Evolutionary conservation across 2,797 vertebrate species (phyloP), one percentile per base, ranked within the genome.

Genomic region (Rhinophrynus dorsalis): DNA sequence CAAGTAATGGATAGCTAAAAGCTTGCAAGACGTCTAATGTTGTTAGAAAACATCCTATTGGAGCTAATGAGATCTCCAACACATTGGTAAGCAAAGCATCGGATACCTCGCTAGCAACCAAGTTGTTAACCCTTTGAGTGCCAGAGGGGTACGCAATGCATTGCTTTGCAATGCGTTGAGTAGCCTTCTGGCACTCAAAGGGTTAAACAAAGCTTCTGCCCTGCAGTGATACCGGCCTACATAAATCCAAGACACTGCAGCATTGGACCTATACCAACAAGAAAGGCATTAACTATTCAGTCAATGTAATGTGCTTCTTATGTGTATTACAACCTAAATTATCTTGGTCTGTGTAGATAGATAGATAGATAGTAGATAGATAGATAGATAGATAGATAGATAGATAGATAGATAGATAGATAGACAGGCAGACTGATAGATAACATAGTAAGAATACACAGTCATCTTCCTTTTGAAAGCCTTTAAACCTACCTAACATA

Each of bases 1-100:
- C 51, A 58, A 58, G 52, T 72, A 58, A 72, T 72, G 69, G 61
- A 58, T 58, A 52, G 52, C 24, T 58, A 72, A 58, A 50, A 58
- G 58, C 52, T 65, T 50, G 59, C 52, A 58, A 59, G 30, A n/a
- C 40, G 57, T 56, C 55, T 55, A 61, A 63, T 54, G 23, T 15
- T 40, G n/a, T 30, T 30, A 64, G 32, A 52, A 64, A 38, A 38
- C 20, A 20, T 63, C 42, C 65, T 13, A 38, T 62, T 37, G 42
- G 33, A 35, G 26, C 18, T 48, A n/a, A n/a, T n/a, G n/a, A n/a
- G n/a, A n/a, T n/a, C n/a, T n/a, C n/a, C n/a, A n/a, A n/a, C n/a
- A n/a, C n/a, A n/a, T n/a, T n/a, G n/a, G n/a, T n/a, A n/a, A n/a
- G n/a, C n/a, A n/a, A n/a, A n/a, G n/a, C n/a, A n/a, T n/a, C n/a